A percentile compares a stretch with the other conserved stretches of the same genome.
Evolutionary conservation across 2,888 invertebrate species (phyloP).

Genomic region (Polymixis flavicincta): DNA sequence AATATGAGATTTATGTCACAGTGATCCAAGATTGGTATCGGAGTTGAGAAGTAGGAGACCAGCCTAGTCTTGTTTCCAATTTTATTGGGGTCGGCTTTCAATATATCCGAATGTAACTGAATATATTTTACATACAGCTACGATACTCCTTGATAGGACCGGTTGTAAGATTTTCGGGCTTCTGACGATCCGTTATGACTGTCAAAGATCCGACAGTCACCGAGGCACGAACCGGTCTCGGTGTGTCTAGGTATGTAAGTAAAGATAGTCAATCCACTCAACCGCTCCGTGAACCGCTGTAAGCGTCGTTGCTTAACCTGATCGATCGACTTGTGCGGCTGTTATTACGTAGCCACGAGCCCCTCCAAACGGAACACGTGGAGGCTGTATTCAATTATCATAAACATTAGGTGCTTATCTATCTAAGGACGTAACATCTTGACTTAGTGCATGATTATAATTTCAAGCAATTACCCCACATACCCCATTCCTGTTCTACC

Average conservation of each 20-base stretch:
- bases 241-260: neutral
- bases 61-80: neutral
- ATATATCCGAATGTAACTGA: neutral
- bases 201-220: neutral
- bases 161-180: neutral
- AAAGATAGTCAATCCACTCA: too few relatives aligned
- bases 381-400: neutral
- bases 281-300: neutral
- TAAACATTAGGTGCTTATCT: neutral
- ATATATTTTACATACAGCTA: neutral
- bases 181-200: neutral
- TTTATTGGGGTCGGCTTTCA: neutral
- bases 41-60: neutral
- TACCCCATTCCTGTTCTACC: neutral
- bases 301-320: neutral
- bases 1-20: too few relatives aligned
- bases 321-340: neutral
- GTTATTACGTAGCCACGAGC: neutral
- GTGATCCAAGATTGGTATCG: neutral
- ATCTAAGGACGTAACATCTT: neutral
- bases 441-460: neutral
- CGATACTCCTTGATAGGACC: neutral
- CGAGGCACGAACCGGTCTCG: neutral
- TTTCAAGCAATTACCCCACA: too few relatives aligned
- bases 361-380: neutral